phyloP scores from a whole-genome alignment of 30 jellyfish, hydroid and myxozoan species.

The Chrysaora quinquecirrha region DNA sequence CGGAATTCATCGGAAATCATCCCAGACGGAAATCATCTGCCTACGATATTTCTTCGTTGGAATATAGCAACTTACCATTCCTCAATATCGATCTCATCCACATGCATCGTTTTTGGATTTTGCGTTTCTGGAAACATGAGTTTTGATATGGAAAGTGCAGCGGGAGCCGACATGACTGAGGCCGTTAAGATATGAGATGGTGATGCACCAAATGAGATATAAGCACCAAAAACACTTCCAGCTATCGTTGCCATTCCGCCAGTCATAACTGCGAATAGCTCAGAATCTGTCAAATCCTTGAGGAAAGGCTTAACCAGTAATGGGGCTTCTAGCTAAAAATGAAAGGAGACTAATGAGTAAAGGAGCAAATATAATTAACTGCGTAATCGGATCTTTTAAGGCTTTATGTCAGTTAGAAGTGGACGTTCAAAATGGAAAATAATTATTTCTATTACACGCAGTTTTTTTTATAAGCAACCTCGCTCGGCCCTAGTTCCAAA shows the following conservation, averaged over 20 bases:
- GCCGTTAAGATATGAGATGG: conserved; percentile 33
- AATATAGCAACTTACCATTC: conserved; percentile 3
- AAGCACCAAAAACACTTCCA: conserved; percentile 38
- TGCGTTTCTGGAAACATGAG: conserved; percentile 36
- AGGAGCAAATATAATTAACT: too few relatives aligned
- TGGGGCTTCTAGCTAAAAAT: conserved; percentile 18
- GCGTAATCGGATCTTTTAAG: too few relatives aligned
- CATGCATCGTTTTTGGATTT: neutral
- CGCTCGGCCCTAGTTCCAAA: too few relatives aligned
- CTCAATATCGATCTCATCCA: neutral
- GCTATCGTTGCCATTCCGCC: conserved; percentile 50
- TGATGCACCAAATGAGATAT: conserved; percentile 24
- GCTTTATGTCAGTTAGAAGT: too few relatives aligned
- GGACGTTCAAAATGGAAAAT: too few relatives aligned
- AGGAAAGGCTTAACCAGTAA: conserved; percentile 29
- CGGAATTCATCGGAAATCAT: too few relatives aligned
- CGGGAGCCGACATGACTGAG: conserved; percentile 49
- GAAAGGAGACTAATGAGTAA: too few relatives aligned
- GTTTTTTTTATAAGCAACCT: too few relatives aligned
- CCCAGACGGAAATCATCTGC: too few relatives aligned
- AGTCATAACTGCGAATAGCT: conserved; percentile 30
- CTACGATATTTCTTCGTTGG: too few relatives aligned
- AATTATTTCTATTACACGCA: too few relatives aligned
- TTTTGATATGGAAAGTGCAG: conserved; percentile 33
- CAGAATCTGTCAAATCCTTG: conserved; percentile 18